Evolutionary conservation across 1,140 invertebrate species (phyloP).

Genomic region (Anastrepha ludens): DNA sequence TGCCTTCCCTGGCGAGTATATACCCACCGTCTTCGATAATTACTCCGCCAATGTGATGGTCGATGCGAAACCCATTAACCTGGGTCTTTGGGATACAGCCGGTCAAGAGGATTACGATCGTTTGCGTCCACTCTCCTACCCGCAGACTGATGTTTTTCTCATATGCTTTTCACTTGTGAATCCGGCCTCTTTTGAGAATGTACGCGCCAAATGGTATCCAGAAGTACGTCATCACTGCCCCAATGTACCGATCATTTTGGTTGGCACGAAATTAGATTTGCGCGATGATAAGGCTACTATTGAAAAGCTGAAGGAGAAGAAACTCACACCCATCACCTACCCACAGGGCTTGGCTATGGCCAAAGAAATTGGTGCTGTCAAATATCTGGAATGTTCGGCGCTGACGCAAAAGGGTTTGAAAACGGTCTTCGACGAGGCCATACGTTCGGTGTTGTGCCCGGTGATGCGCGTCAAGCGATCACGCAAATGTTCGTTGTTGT

Average conservation of each 20-base stretch:
- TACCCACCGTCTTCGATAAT: conserved; percentile 98
- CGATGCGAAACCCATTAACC: conserved; percentile 96
- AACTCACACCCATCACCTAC: conserved; percentile 97
- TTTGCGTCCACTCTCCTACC: conserved; percentile 95
- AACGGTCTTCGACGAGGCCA: conserved; percentile 99
- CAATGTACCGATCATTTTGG: conserved; percentile 90
- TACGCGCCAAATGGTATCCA: conserved; percentile 97
- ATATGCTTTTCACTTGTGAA: conserved; percentile 99
- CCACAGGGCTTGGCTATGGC: conserved; percentile 98
- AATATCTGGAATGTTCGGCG: conserved; percentile 97
- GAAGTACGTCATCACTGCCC: conserved; percentile 94
- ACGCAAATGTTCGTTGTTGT: conserved; percentile 86
- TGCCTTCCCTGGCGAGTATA: conserved; percentile 96
- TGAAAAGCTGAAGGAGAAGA: conserved; percentile 98
- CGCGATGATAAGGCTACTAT: conserved; percentile 98
- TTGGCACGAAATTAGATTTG: conserved; percentile 93
- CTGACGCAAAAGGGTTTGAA: conserved; percentile 99
- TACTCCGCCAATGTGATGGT: conserved; percentile 99
- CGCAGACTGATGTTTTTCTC: conserved; percentile 98
- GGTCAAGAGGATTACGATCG: conserved; percentile 97
- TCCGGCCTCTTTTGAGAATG: conserved; percentile 99
- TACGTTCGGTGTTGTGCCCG: conserved; percentile 96
- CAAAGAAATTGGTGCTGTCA: conserved; percentile 98
- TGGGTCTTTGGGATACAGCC: conserved; percentile 95
- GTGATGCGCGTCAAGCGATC: conserved; percentile 83